These are phyloP conservation scores for Rhagonycha fulva DNA, from an alignment of 2,888 invertebrate species.

Conservation along the genomic window DNA sequence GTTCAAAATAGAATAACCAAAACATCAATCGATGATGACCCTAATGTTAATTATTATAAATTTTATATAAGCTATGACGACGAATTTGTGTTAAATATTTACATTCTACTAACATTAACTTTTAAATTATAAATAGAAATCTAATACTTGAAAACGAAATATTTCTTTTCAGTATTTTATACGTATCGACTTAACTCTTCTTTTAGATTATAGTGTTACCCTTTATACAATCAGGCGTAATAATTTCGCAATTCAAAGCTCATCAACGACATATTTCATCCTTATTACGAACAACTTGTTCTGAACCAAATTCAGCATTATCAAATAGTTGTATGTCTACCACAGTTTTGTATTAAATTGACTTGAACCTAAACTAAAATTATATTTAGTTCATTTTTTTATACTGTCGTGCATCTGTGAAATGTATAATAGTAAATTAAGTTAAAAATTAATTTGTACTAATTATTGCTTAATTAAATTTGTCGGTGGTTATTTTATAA, in stretches of 20 bases:
- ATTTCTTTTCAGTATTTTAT: background rate
- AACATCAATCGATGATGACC: background rate
- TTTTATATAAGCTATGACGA: background rate
- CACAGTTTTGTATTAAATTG: slow-evolving; percentile 2
- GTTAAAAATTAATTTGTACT: background rate
- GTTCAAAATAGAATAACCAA: background rate
- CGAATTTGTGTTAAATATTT: background rate
- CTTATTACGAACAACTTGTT: slow-evolving; percentile 54
- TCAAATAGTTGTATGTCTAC: slow-evolving; percentile 18
- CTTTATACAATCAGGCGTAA: slow-evolving; percentile 52
- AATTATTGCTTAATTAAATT: background rate
- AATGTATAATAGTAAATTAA: background rate
- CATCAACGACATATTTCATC: slow-evolving; percentile 55
- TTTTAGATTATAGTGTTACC: slow-evolving; percentile 26
- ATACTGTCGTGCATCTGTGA: background rate
- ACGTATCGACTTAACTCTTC: slow-evolving; percentile 22
- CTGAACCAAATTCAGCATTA: slow-evolving; percentile 33
- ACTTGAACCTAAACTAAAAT: background rate
- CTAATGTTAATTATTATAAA: background rate
- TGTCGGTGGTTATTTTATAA: background rate
- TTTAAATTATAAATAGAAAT: background rate
- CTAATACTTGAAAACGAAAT: background rate
- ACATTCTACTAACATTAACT: background rate
- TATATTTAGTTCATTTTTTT: background rate
- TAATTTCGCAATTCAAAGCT: slow-evolving; percentile 56